Conservation (phyloP, 2,888 invertebrate genomes). For the Papilio gigon region DNA sequence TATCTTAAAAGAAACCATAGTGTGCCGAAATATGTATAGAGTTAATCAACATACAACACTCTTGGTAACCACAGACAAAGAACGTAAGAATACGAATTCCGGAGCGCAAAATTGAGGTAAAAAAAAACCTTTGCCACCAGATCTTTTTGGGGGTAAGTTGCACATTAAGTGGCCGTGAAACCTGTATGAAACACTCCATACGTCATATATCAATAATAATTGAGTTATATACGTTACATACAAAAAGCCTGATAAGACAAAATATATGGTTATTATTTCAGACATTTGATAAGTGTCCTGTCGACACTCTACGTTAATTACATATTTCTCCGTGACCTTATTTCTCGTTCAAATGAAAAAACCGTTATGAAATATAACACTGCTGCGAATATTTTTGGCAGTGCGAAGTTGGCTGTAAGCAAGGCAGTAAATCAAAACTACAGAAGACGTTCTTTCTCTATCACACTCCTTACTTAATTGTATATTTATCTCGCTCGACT, state of each 20-base stretch:
- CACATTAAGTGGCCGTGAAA: no score
- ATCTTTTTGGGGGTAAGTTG: no score
- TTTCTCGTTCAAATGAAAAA: conserved; percentile 8
- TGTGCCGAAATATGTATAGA: no score
- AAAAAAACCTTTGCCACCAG: no score
- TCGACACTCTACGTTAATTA: conserved; percentile 2
- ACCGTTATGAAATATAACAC: neutral
- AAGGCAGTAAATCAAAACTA: neutral
- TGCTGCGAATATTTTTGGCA: neutral
- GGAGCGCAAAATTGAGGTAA: no score
- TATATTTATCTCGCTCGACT: neutral
- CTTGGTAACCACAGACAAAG: no score
- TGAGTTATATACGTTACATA: neutral
- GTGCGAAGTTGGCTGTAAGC: neutral
- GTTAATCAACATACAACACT: no score
- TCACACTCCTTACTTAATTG: neutral
- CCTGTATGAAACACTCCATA: no score
- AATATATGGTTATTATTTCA: neutral
- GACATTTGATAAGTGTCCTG: conserved; percentile 16
- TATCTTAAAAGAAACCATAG: no score
- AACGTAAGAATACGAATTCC: no score
- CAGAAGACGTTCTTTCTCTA: neutral
- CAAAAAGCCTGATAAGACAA: neutral
- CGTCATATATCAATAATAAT: neutral
- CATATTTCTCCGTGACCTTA: conserved; percentile 24